phyloP scores from a whole-genome alignment of 2,113 vertebrate genomes.

The Danionella cerebrum region DNA sequence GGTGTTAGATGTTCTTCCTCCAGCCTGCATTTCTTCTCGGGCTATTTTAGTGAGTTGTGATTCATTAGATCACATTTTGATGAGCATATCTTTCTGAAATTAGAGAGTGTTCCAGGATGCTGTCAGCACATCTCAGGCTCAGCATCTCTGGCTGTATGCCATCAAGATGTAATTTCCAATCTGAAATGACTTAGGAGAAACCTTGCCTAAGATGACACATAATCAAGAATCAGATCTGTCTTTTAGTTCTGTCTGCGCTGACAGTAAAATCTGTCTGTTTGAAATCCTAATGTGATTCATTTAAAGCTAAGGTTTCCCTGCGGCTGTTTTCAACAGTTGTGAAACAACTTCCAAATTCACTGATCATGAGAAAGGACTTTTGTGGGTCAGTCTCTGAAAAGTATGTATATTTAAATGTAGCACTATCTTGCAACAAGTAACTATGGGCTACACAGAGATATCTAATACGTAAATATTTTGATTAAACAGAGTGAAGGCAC shows the following conservation, averaged over 20 bases:
- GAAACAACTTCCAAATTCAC: not conserved
- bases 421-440: too few relatives aligned
- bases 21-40: not conserved
- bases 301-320: not conserved
- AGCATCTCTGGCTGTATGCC: not conserved
- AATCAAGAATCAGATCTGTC: not conserved
- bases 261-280: not conserved
- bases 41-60: not conserved
- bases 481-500: not conserved
- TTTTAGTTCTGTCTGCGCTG: not conserved
- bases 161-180: not conserved
- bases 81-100: not conserved
- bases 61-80: slow-evolving; percentile 14
- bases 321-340: not conserved
- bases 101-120: not conserved
- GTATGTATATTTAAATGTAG: too few relatives aligned
- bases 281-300: not conserved
- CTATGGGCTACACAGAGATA: too few relatives aligned
- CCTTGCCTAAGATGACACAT: not conserved
- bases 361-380: not conserved
- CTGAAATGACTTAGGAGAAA: not conserved
- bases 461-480: too few relatives aligned
- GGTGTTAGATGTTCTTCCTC: not conserved
- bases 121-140: not conserved
- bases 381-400: too few relatives aligned